A percentile compares a stretch with the other conserved stretches of the same genome.
Conservation (phyloP, 2,797 vertebrate genomes). For the Valencia hispanica region DNA sequence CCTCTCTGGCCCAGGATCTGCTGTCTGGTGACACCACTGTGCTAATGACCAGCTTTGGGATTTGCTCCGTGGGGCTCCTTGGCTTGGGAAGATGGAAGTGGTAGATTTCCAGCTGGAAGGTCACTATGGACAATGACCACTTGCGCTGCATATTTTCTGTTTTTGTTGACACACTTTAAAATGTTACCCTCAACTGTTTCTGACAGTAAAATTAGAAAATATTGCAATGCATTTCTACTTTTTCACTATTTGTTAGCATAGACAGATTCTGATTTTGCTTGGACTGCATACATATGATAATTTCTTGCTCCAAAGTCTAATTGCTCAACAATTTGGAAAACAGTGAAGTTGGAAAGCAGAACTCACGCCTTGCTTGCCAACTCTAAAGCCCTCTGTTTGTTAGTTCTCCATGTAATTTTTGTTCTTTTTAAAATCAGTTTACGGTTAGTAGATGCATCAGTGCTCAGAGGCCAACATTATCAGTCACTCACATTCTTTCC, state of each 20-base stretch:
- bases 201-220: constrained; percentile 1
- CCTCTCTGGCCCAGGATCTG: constrained; percentile 81
- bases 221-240: neutral
- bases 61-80: constrained; percentile 79
- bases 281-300: constrained; percentile 43
- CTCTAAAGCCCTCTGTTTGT: constrained; percentile 63
- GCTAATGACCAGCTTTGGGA: constrained; percentile 85
- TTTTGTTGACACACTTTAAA: constrained; percentile 59
- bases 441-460: constrained; percentile 57
- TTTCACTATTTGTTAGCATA: constrained; percentile 9
- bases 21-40: constrained; percentile 84
- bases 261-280: constrained; percentile 28
- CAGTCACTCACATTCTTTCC: constrained; percentile 66
- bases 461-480: constrained; percentile 70
- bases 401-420: constrained; percentile 68
- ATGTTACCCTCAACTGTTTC: constrained; percentile 22
- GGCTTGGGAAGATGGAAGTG: constrained; percentile 83
- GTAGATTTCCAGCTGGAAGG: constrained; percentile 83
- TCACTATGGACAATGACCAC: constrained; percentile 74
- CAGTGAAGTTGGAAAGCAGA: constrained; percentile 66
- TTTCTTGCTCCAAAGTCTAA: constrained; percentile 61
- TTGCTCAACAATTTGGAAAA: constrained; percentile 73
- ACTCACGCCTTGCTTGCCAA: constrained; percentile 60
- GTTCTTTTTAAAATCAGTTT: constrained; percentile 69
- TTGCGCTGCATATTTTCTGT: constrained; percentile 48